Evolutionary conservation across 2,888 invertebrate genomes (phyloP).

Genomic region (Syrista parreyssii): DNA sequence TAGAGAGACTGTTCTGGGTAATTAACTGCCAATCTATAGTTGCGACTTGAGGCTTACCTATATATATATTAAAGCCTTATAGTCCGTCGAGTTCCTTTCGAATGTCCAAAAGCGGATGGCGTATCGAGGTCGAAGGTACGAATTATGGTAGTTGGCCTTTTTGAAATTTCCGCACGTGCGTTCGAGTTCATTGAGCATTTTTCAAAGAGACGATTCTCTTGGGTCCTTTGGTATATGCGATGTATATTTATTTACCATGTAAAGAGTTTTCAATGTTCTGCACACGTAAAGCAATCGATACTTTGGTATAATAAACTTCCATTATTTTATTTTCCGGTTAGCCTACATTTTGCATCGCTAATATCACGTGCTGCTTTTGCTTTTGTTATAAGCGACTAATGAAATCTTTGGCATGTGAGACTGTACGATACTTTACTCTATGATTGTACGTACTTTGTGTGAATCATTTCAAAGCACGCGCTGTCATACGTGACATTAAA

Average conservation of each 20-base stretch:
- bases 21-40: not conserved
- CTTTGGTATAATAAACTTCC: not conserved
- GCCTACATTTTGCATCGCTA: not conserved
- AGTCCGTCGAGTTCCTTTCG: not conserved
- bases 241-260: not conserved
- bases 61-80: not conserved
- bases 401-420: not conserved
- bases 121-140: not conserved
- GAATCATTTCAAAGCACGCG: not conserved
- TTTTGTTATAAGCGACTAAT: not conserved
- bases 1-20: not conserved
- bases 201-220: not conserved
- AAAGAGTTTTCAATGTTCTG: not conserved
- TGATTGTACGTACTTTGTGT: not conserved
- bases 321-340: not conserved
- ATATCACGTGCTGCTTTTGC: not conserved
- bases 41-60: not conserved
- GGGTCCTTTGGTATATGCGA: not conserved
- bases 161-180: not conserved
- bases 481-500: not conserved
- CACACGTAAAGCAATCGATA: not conserved
- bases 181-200: not conserved
- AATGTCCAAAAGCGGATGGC: not conserved
- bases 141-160: not conserved
- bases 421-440: not conserved